phyloP scores from a whole-genome alignment of 2,888 invertebrate genomes.

The Cantharis rustica region DNA sequence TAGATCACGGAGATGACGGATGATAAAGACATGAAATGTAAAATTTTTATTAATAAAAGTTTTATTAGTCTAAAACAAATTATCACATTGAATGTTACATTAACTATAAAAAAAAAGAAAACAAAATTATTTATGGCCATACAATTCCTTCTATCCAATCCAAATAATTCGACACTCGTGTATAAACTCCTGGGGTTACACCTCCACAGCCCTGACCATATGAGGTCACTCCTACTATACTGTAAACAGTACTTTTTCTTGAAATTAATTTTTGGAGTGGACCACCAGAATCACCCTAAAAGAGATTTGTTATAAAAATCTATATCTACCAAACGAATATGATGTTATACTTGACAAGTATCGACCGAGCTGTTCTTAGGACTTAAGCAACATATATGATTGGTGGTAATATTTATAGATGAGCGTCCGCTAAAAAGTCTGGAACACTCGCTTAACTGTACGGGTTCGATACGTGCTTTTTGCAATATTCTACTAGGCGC shows the following conservation, averaged over 20 bases:
- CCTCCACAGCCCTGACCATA: constrained; percentile 51
- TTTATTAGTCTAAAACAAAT: too few relatives aligned
- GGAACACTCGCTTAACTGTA: constrained; percentile 30
- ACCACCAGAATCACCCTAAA: not conserved
- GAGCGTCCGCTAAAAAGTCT: constrained; percentile 15
- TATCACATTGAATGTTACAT: too few relatives aligned
- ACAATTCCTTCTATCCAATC: constrained; percentile 53
- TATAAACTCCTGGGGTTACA: constrained; percentile 50
- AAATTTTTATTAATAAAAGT: too few relatives aligned
- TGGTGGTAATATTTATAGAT: not conserved
- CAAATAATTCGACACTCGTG: constrained; percentile 48
- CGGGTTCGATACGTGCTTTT: constrained; percentile 39
- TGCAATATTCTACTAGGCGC: constrained; percentile 40
- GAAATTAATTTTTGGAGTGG: not conserved
- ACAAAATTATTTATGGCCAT: too few relatives aligned
- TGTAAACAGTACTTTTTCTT: constrained; percentile 29
- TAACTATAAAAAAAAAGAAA: too few relatives aligned
- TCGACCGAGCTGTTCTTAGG: not conserved
- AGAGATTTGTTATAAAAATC: not conserved
- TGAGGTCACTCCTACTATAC: constrained; percentile 52
- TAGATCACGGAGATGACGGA: too few relatives aligned
- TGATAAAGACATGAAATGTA: too few relatives aligned
- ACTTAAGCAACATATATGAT: not conserved
- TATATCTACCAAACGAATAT: not conserved
- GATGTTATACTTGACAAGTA: not conserved